phyloP scores from a whole-genome alignment of 2,888 invertebrate species.

The Coecobrya sp. region DNA sequence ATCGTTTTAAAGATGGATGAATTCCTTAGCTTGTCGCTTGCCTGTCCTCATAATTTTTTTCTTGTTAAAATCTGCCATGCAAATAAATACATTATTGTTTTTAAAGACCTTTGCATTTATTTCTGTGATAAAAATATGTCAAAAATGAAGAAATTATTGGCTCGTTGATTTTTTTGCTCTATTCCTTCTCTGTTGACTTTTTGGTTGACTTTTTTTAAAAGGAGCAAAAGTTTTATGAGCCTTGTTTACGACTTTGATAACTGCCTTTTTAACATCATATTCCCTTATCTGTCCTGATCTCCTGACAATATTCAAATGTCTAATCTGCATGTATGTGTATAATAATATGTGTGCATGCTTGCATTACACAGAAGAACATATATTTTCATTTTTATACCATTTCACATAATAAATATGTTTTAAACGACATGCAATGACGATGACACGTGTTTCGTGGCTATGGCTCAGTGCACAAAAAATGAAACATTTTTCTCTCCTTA shows the following conservation, averaged over 20 bases:
- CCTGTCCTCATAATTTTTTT: slow-evolving; percentile 19
- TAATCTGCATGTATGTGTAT: no score
- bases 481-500: slow-evolving; percentile 44
- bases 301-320: background rate
- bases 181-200: background rate
- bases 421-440: slow-evolving; percentile 43
- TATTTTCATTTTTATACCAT: slow-evolving; percentile 13
- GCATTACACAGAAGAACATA: background rate
- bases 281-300: slow-evolving; percentile 44
- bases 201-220: slow-evolving; percentile 28
- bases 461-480: background rate
- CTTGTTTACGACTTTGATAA: slow-evolving; percentile 77
- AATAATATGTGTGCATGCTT: slow-evolving; percentile 1
- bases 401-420: slow-evolving; percentile 45
- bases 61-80: slow-evolving; percentile 13
- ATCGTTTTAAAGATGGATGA: background rate
- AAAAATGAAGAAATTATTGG: slow-evolving; percentile 70
- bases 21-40: background rate
- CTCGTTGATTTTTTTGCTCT: slow-evolving; percentile 43
- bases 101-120: slow-evolving; percentile 24
- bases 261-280: slow-evolving; percentile 66
- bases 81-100: slow-evolving; percentile 35
- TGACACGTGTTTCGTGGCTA: slow-evolving; percentile 73
- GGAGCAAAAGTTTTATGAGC: slow-evolving; percentile 60
- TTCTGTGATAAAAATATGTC: slow-evolving; percentile 44